phyloP scores from a whole-genome alignment of 1,140 invertebrate genomes.

The Tetragonula clypearis region DNA sequence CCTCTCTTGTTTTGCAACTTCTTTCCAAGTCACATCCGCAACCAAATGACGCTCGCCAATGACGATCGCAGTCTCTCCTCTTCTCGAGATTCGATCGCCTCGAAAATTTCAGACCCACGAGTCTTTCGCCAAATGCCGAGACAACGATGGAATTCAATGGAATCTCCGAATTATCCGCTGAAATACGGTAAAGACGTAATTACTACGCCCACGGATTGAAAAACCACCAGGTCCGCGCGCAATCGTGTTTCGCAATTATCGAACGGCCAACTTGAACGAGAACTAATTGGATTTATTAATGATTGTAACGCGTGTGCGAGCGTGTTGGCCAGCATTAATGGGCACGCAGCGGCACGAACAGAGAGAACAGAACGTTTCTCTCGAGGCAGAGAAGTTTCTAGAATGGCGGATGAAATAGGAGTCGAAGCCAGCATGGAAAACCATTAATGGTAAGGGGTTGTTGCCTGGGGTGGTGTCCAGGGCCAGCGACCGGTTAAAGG shows the following conservation, averaged over 20 bases:
- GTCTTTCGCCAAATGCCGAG: no score
- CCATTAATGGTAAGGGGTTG: conserved; percentile 59
- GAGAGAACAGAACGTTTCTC: conserved; percentile 1
- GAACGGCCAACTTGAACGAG: not conserved
- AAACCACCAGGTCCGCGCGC: not conserved
- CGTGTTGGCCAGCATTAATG: not conserved
- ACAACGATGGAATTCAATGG: not conserved
- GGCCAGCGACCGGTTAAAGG: conserved; percentile 43
- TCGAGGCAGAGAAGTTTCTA: not conserved
- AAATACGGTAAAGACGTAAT: not conserved
- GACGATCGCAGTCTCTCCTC: no score
- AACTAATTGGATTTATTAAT: conserved; percentile 35
- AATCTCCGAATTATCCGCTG: not conserved
- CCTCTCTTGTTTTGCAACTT: no score
- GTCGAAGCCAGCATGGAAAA: conserved; percentile 32
- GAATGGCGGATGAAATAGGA: not conserved
- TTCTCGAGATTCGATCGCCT: not conserved
- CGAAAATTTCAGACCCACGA: not conserved
- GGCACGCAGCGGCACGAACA: not conserved
- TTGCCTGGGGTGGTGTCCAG: conserved; percentile 25
- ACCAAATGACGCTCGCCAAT: no score
- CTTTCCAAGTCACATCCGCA: no score
- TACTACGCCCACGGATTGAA: not conserved
- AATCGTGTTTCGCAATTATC: not conserved
- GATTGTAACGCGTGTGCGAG: not conserved